phyloP scores from a whole-genome alignment of 2,888 invertebrate species.

The Biston betularia region DNA sequence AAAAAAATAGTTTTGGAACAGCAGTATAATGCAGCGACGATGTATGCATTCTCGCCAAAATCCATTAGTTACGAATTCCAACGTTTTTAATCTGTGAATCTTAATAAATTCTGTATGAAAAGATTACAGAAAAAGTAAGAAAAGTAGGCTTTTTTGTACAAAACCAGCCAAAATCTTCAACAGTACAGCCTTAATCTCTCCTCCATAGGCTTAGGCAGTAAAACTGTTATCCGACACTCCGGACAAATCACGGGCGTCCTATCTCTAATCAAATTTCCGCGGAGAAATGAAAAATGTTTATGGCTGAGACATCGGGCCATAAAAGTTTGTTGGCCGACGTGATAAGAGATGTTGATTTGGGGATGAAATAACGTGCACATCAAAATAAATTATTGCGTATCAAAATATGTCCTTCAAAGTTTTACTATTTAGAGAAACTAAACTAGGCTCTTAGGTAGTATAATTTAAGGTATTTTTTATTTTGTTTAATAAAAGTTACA shows the following conservation, averaged over 20 bases:
- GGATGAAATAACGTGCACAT: not conserved
- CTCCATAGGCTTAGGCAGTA: constrained; percentile 3
- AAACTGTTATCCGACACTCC: constrained; percentile 23
- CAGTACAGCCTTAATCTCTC: not conserved
- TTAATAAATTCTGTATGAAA: too few species aligned
- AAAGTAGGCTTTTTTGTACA: not conserved
- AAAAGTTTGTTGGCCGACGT: constrained; percentile 29
- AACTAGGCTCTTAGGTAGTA: too few species aligned
- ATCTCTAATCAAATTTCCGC: constrained; percentile 26
- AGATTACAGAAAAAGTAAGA: too few species aligned
- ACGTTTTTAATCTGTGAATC: too few species aligned
- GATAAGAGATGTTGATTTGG: constrained; percentile 25
- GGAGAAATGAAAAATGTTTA: constrained; percentile 33
- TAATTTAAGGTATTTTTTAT: too few species aligned
- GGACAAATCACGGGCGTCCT: constrained; percentile 14
- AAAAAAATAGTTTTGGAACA: too few species aligned
- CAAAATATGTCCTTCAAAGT: not conserved
- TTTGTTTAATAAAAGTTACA: too few species aligned
- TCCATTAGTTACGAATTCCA: too few species aligned
- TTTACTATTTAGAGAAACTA: too few species aligned
- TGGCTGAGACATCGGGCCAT: constrained; percentile 22
- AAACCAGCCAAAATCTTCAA: not conserved
- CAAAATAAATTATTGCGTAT: not conserved
- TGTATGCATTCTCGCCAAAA: too few species aligned
- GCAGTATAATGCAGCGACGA: too few species aligned